Conservation (phyloP, 2,888 invertebrate species). For the Ceratothoa steindachneri region DNA sequence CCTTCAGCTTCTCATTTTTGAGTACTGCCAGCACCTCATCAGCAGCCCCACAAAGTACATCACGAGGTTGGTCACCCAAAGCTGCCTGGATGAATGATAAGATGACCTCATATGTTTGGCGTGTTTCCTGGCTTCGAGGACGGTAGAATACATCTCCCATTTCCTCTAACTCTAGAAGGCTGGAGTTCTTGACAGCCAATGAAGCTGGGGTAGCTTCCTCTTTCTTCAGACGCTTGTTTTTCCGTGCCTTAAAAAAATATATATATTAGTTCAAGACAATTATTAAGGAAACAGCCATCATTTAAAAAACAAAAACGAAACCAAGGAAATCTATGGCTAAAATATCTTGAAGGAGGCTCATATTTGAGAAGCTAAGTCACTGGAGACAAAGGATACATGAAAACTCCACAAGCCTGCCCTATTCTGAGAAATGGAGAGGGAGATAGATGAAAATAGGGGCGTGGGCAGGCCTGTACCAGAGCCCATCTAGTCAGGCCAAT, state of each 20-base stretch:
- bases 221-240: slow-evolving; percentile 39
- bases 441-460: too few species aligned
- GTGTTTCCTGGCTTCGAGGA: slow-evolving; percentile 94
- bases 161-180: slow-evolving; percentile 40
- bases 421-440: too few species aligned
- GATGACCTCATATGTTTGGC: slow-evolving; percentile 93
- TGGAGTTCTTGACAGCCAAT: slow-evolving; percentile 36
- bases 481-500: too few species aligned
- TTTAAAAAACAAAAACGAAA: too few species aligned
- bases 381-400: too few species aligned
- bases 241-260: too few species aligned
- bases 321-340: too few species aligned
- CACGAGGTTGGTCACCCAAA: slow-evolving; percentile 91
- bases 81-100: slow-evolving; percentile 95
- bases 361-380: too few species aligned
- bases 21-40: slow-evolving; percentile 93
- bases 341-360: too few species aligned
- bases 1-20: slow-evolving; percentile 91
- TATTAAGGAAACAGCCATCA: too few species aligned
- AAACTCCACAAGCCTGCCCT: too few species aligned
- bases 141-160: slow-evolving; percentile 70
- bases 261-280: slow-evolving; percentile 26
- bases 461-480: too few species aligned
- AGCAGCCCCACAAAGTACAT: slow-evolving; percentile 96
- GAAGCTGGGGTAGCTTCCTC: slow-evolving; percentile 26